These are phyloP conservation scores for Aphelenchoides bicaudatus DNA, from an alignment of 2,888 invertebrate genomes.

Conservation along the genomic window DNA sequence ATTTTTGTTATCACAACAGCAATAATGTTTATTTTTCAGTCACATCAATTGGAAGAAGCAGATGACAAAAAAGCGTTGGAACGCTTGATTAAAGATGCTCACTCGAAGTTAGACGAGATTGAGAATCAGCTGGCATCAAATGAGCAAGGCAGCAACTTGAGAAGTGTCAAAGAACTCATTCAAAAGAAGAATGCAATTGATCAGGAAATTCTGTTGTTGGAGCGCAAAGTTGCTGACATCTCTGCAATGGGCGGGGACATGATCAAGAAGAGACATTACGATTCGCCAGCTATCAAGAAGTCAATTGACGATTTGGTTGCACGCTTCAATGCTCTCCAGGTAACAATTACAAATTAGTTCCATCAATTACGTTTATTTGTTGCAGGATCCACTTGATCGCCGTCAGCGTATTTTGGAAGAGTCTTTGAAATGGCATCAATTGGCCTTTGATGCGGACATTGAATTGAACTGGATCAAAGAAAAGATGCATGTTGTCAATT, in stretches of 20 bases:
- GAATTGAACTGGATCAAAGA: slow-evolving; percentile 94
- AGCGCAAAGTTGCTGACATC: slow-evolving; percentile 75
- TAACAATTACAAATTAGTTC: too few relatives aligned
- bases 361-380: slow-evolving; percentile 59
- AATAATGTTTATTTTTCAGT: too few relatives aligned
- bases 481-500: slow-evolving; percentile 76
- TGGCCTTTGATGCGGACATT: slow-evolving; percentile 83
- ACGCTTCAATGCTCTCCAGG: slow-evolving; percentile 64
- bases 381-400: slow-evolving; percentile 30
- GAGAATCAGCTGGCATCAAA: slow-evolving; percentile 72
- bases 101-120: slow-evolving; percentile 79
- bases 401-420: slow-evolving; percentile 79
- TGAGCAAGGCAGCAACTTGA: slow-evolving; percentile 75
- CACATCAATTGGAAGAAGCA: slow-evolving; percentile 44
- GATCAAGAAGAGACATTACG: slow-evolving; percentile 89
- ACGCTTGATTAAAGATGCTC: slow-evolving; percentile 81
- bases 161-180: slow-evolving; percentile 83
- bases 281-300: slow-evolving; percentile 78
- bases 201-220: slow-evolving; percentile 79
- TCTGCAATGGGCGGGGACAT: slow-evolving; percentile 72
- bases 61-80: slow-evolving; percentile 59
- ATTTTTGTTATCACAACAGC: too few relatives aligned
- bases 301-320: slow-evolving; percentile 68
- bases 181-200: slow-evolving; percentile 70
- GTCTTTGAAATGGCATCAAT: slow-evolving; percentile 84